Evolutionary conservation across 2,888 invertebrate species (phyloP), one percentile per base, ranked within the genome.

Genomic region (Strigamia maritima): DNA sequence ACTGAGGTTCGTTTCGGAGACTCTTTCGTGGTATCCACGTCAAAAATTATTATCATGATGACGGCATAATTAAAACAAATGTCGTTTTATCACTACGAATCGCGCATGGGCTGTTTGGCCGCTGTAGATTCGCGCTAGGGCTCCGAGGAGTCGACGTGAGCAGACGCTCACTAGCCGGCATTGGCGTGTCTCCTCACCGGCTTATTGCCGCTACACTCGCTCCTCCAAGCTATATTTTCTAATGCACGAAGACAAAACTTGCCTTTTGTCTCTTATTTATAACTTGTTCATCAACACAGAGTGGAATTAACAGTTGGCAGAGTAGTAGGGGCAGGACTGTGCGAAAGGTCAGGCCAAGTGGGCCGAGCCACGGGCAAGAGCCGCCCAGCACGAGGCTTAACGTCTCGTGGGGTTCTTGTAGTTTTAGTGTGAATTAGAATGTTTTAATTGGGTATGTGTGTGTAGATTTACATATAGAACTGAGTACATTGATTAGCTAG

Each of bases 301-400:
- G 70, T 70, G 70, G 14, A 70, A 70, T 70, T 70, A 70, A 28
- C 28, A 8, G 26, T 70, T 28, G 70, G 26, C 7, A 70, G n/a
- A 70, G 26, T 14, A 70, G 70, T 70, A 28, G 70, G 70, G 70
- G 70, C 70, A 70, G 70, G 70, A 26, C 70, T 70, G 54, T 16
- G 70, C 70, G 28, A 70, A 70, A 70, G 70, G 70, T 70, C 70
- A 70, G 70, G 70, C 70, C 70, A 70, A 70, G 70, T 70, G 70
- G 70, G 70, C 7, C 14, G 70, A 70, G 70, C 70, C 28, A 70
- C 70, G 70, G 70, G 70, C 70, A 70, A 70, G 70, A 70, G 70
- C 70, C 70, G 70, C 70, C 70, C 70, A 70, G 16, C 54, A 26
- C 70, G 28, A 70, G 70, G 70, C 70, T 70, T 70, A 70, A 70